These are phyloP conservation scores for Ethmia dodecea DNA, from an alignment of 2,888 invertebrate genomes.

Conservation along the genomic window DNA sequence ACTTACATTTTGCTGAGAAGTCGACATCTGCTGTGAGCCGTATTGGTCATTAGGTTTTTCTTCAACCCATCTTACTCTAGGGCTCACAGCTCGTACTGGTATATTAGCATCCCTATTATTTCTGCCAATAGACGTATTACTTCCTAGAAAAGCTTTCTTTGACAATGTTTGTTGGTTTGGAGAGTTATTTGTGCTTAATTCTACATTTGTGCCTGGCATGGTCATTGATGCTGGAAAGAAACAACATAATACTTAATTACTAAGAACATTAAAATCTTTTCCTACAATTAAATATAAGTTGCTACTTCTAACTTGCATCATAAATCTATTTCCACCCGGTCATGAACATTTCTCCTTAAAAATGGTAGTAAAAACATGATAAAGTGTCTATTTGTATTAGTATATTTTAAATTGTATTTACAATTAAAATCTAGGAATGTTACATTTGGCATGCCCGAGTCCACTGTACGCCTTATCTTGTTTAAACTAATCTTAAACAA, in stretches of 20 bases:
- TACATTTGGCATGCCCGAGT: slow-evolving; percentile 42
- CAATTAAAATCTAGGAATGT: slow-evolving; percentile 37
- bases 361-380: slow-evolving; percentile 62
- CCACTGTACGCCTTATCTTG: slow-evolving; percentile 58
- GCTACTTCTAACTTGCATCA: too few relatives aligned
- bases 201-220: slow-evolving; percentile 79
- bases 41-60: slow-evolving; percentile 64
- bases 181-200: slow-evolving; percentile 65
- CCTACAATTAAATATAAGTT: not conserved
- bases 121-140: slow-evolving; percentile 69
- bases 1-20: slow-evolving; percentile 70
- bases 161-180: slow-evolving; percentile 64
- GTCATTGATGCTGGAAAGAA: slow-evolving; percentile 83
- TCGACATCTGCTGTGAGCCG: slow-evolving; percentile 56
- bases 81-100: slow-evolving; percentile 72
- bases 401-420: slow-evolving; percentile 12
- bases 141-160: slow-evolving; percentile 72
- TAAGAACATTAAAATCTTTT: not conserved
- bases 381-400: slow-evolving; percentile 42
- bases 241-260: not conserved
- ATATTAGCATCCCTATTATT: slow-evolving; percentile 65
- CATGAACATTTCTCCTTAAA: too few relatives aligned
- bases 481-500: slow-evolving; percentile 39
- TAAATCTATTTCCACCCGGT: not conserved
- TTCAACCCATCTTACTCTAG: slow-evolving; percentile 70